Percentiles rank a stretch among this genome's conserved stretches.
Evolutionary conservation across 2,888 invertebrate species (phyloP).

Genomic region (Linyphia triangularis): DNA sequence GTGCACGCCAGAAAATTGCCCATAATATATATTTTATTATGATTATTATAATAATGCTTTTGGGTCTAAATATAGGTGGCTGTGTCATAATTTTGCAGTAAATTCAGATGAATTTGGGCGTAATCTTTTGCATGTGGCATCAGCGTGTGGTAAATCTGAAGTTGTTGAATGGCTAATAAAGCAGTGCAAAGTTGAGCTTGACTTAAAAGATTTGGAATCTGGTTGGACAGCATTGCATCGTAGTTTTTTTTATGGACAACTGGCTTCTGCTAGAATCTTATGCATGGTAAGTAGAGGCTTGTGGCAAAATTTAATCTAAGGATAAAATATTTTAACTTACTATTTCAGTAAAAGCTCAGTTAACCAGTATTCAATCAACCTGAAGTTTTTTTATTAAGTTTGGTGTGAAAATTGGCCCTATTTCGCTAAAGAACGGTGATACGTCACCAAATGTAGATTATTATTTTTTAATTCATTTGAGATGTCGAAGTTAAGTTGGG

Average conservation of each 20-base stretch:
- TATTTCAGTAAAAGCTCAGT: too few species aligned
- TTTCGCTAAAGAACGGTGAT: too few species aligned
- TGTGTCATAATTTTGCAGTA: slow-evolving; percentile 84
- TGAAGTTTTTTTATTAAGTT: not conserved
- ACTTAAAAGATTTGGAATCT: slow-evolving; percentile 86
- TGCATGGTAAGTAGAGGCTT: slow-evolving; percentile 49
- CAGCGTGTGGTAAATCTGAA: slow-evolving; percentile 86
- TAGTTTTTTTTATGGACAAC: slow-evolving; percentile 90
- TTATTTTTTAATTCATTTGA: too few species aligned
- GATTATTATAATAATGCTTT: not conserved
- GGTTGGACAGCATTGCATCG: slow-evolving; percentile 90
- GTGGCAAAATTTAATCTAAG: not conserved
- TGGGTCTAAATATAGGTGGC: slow-evolving; percentile 52
- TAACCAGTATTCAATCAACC: not conserved
- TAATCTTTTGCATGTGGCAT: slow-evolving; percentile 88
- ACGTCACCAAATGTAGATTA: too few species aligned
- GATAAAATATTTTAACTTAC: not conserved
- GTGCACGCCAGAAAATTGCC: too few species aligned
- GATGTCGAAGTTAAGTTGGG: too few species aligned
- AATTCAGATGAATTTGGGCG: slow-evolving; percentile 85
- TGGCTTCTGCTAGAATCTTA: slow-evolving; percentile 85
- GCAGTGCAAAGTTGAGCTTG: slow-evolving; percentile 83
- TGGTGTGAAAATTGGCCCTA: too few species aligned
- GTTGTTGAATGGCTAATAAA: slow-evolving; percentile 88
- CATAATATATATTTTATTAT: not conserved